Conservation (phyloP, 2,797 vertebrate genomes). For the Chelon auratus region DNA sequence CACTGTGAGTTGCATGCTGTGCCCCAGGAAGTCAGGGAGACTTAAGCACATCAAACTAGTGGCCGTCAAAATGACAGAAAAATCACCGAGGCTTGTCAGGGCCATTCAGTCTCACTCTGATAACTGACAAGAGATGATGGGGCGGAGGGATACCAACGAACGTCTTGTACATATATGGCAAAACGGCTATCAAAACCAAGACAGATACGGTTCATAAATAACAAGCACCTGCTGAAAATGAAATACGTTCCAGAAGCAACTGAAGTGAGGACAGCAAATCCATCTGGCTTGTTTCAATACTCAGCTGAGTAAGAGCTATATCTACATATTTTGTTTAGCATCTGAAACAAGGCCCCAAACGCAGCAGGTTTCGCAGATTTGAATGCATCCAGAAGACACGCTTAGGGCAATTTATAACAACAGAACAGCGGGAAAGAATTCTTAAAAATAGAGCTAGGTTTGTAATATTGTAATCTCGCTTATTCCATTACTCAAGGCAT, state of each 20-base stretch:
- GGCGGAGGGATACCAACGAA: slow-evolving; percentile 29
- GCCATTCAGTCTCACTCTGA: slow-evolving; percentile 58
- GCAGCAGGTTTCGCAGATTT: slow-evolving; percentile 5
- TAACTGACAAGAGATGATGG: slow-evolving; percentile 36
- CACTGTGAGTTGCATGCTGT: slow-evolving; percentile 35
- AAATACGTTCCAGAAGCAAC: slow-evolving; percentile 18
- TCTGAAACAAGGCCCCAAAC: slow-evolving; percentile 37
- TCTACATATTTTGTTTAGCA: slow-evolving; percentile 15
- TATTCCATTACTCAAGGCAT: neutral
- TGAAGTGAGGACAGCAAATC: slow-evolving; percentile 15
- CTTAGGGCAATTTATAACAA: neutral
- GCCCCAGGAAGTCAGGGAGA: slow-evolving; percentile 60
- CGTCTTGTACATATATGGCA: slow-evolving; percentile 48
- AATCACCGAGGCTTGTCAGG: slow-evolving; percentile 63
- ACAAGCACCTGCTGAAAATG: slow-evolving; percentile 61
- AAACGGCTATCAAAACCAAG: slow-evolving; percentile 52
- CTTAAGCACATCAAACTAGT: slow-evolving; percentile 67
- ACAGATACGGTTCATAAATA: slow-evolving; percentile 33
- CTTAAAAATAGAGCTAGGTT: neutral
- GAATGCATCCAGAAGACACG: neutral
- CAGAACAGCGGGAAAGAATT: neutral
- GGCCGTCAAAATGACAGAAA: slow-evolving; percentile 73
- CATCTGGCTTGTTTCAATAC: slow-evolving; percentile 55
- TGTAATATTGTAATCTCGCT: neutral
- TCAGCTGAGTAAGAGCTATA: slow-evolving; percentile 30